phyloP scores from a whole-genome alignment of 2,888 invertebrate genomes.

The Augochlorella aurata region DNA sequence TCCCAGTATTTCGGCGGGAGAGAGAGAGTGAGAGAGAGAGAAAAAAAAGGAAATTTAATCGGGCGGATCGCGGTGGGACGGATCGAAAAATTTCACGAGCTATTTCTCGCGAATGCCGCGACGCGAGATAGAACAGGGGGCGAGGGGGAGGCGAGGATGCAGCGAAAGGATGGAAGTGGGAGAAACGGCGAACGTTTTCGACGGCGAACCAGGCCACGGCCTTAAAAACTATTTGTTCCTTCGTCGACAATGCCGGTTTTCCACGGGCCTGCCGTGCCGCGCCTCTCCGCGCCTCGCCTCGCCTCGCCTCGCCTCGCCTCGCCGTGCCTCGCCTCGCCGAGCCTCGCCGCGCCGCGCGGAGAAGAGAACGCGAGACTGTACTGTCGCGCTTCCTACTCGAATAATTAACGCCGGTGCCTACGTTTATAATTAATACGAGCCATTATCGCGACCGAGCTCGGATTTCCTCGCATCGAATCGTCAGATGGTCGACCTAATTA shows the following conservation, averaged over 20 bases:
- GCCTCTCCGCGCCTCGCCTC: too few species aligned
- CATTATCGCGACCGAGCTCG: constrained; percentile 62
- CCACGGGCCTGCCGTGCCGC: background rate
- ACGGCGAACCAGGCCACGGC: constrained; percentile 10
- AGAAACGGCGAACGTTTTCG: constrained; percentile 5
- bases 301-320: too few species aligned
- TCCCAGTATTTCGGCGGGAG: background rate
- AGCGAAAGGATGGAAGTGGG: background rate
- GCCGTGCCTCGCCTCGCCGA: too few species aligned
- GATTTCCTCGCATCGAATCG: constrained; percentile 61
- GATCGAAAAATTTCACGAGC: constrained; percentile 36
- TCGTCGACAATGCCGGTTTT: constrained; percentile 20
- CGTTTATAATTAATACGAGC: constrained; percentile 67
- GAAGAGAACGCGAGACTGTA: background rate
- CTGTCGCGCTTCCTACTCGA: constrained; percentile 48
- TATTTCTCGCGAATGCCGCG: constrained; percentile 19
- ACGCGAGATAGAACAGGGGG: background rate
- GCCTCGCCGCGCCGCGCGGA: background rate
- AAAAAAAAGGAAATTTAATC: constrained; percentile 34
- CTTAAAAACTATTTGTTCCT: constrained; percentile 32
- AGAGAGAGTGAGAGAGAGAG: background rate
- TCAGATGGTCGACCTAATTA: constrained; percentile 68
- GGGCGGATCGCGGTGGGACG: constrained; percentile 13
- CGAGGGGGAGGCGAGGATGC: background rate
- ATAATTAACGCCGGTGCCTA: constrained; percentile 60